Evolutionary conservation across 92 coral and sea anemone genomes (phyloP).

Genomic region (Epizoanthus illoricatus): DNA sequence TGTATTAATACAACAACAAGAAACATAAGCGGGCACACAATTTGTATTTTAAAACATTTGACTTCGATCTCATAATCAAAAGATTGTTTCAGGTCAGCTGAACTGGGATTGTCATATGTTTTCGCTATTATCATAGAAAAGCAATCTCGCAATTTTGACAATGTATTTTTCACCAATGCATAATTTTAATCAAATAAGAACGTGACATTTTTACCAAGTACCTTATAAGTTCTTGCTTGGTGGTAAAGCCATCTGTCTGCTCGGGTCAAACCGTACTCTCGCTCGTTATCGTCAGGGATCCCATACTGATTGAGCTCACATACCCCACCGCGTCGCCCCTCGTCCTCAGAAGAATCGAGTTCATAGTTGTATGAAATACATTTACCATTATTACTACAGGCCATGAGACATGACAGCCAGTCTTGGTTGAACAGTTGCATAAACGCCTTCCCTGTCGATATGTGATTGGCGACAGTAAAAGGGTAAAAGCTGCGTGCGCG

Average conservation of each 20-base stretch:
- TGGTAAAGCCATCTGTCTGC: constrained; percentile 15
- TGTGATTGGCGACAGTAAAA: background rate
- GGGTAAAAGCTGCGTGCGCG: background rate
- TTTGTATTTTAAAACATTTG: no score
- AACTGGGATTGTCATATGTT: no score
- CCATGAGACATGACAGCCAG: constrained; percentile 12
- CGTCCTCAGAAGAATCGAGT: background rate
- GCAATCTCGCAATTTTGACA: no score
- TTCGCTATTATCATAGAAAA: no score
- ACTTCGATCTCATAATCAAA: no score
- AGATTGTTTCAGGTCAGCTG: no score
- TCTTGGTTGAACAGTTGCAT: background rate
- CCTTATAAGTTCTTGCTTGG: constrained; percentile 13
- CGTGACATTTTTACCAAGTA: background rate
- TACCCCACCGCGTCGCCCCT: background rate
- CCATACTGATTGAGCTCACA: constrained; percentile 17
- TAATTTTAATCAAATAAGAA: no score
- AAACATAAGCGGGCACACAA: no score
- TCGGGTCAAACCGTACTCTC: background rate
- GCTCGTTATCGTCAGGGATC: background rate
- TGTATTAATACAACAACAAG: no score
- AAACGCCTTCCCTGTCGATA: background rate
- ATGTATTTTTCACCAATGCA: no score
- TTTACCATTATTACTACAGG: constrained; percentile 2
- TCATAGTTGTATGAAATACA: constrained; percentile 24